Base-by-base conservation (phyloP, 2,888 invertebrate species). In the Meiosimyza decipiens region DNA sequence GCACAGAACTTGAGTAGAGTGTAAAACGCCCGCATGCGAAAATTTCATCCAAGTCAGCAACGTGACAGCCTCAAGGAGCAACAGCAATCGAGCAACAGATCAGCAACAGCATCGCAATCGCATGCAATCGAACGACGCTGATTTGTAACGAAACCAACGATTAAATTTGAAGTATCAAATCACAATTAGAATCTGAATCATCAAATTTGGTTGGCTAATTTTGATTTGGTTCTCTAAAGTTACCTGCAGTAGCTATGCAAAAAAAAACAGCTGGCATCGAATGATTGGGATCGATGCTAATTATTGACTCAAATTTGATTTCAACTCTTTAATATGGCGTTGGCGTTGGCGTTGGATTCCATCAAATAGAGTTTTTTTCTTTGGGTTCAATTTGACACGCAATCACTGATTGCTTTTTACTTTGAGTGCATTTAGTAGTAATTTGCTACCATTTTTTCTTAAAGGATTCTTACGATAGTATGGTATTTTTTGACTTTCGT, bases 61-160 rank as follows among this genome's bases (percentile, higher is more conserved):
- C 77, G 76, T 77, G 77, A 77, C 77, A 74, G 77, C 77, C 77
- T 71, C 62, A 70, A 75, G 77, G 65, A 65, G 52, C 51, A 40
- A 49, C 51, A 49, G 60, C 40, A 40, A 28, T 60, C 63, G 63
- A 62, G 18, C 40, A 50, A 50, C 22, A 22, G 22, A 28, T 55
- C 57, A 18, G 18, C 33, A 59, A 16, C 28, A 40, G 28, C 18
- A n/a, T n/a, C n/a, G n/a, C n/a, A 40, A 62, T 62, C 70, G 63
- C 63, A 70, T 63, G 63, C 55, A 54, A 70, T 51, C 18, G 47
- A 28, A 15, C 11, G 15, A 47, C 47, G 49, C n/a, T 54, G 33
- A 22, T 52, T 28, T 18, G 18, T 55, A 54, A 54, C 55, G 7
- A 15, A 54, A 16, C 66, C 54, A 28, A 6, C 66, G 16, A 67